phyloP scores from a whole-genome alignment of 2,113 vertebrate genomes.

The Onychostoma macrolepis region DNA sequence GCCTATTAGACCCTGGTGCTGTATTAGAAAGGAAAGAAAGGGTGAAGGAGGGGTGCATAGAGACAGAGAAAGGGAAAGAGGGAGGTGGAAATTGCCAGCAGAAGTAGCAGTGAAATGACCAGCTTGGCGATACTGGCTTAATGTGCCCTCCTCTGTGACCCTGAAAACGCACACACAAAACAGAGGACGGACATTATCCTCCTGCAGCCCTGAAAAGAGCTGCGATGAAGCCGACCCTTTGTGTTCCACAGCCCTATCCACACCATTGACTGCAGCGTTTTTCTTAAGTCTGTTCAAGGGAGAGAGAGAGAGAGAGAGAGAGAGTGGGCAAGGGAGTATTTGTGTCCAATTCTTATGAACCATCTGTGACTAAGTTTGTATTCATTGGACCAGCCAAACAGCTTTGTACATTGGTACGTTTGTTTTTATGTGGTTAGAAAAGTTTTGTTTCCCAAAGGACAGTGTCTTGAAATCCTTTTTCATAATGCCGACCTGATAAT shows the following conservation, averaged over 20 bases:
- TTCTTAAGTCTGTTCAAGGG: slow-evolving; percentile 61
- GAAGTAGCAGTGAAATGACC: slow-evolving; percentile 83
- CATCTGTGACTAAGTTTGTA: slow-evolving; percentile 91
- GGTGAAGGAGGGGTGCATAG: background rate
- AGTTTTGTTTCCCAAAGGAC: slow-evolving; percentile 2
- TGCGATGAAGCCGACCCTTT: slow-evolving; percentile 92
- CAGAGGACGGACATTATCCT: slow-evolving; percentile 87
- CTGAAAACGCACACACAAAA: slow-evolving; percentile 86
- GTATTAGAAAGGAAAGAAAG: slow-evolving; percentile 54
- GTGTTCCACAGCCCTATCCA: slow-evolving; percentile 81
- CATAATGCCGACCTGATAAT: background rate
- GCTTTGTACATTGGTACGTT: slow-evolving; percentile 64
- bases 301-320: slow-evolving; percentile 58
- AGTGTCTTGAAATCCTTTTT: background rate
- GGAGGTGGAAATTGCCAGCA: slow-evolving; percentile 77
- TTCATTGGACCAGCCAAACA: slow-evolving; percentile 85
- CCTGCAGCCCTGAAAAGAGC: slow-evolving; percentile 85
- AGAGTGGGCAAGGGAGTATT: slow-evolving; percentile 60
- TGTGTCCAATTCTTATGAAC: slow-evolving; percentile 84
- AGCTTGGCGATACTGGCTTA: slow-evolving; percentile 83
- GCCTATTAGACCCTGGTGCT: slow-evolving; percentile 71
- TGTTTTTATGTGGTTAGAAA: slow-evolving; percentile 15
- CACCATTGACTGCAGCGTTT: slow-evolving; percentile 85
- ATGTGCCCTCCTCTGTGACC: slow-evolving; percentile 88
- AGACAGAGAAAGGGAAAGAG: slow-evolving; percentile 65